phyloP scores from a whole-genome alignment of 2,888 invertebrate genomes.

The Caenorhabditis angaria region DNA sequence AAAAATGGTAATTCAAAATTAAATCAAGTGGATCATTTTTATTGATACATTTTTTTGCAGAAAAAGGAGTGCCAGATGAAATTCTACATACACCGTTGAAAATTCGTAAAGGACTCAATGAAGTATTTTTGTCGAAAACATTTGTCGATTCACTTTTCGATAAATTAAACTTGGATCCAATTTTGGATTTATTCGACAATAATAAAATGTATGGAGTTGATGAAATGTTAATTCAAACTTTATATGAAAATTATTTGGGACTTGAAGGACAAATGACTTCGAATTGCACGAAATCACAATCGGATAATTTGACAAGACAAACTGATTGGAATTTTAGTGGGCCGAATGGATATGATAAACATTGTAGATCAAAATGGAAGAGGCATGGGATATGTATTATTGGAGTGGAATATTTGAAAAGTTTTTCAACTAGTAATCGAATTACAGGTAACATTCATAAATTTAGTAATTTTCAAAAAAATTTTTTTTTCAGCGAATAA shows the following conservation, averaged over 20 bases:
- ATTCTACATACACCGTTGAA: constrained; percentile 22
- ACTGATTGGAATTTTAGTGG: not conserved
- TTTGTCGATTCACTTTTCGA: constrained; percentile 35
- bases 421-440: not conserved
- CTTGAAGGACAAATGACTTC: constrained; percentile 39
- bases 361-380: constrained; percentile 5
- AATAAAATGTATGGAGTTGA: constrained; percentile 38
- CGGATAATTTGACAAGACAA: constrained; percentile 21
- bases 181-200: constrained; percentile 20
- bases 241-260: constrained; percentile 38
- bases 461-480: not conserved
- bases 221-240: constrained; percentile 32
- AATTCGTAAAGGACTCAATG: constrained; percentile 35
- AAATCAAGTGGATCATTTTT: constrained; percentile 8
- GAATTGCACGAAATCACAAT: constrained; percentile 16
- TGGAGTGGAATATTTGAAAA: constrained; percentile 6
- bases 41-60: constrained; percentile 10
- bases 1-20: constrained; percentile 15
- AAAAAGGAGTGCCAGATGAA: constrained; percentile 22
- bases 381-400: constrained; percentile 4
- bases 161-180: constrained; percentile 17
- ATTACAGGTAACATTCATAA: not conserved
- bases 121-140: constrained; percentile 33
- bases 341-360: not conserved
- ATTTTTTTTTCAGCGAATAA: not conserved